phyloP scores from a whole-genome alignment of 2,797 vertebrate genomes.

The Lagorchestes hirsutus region DNA sequence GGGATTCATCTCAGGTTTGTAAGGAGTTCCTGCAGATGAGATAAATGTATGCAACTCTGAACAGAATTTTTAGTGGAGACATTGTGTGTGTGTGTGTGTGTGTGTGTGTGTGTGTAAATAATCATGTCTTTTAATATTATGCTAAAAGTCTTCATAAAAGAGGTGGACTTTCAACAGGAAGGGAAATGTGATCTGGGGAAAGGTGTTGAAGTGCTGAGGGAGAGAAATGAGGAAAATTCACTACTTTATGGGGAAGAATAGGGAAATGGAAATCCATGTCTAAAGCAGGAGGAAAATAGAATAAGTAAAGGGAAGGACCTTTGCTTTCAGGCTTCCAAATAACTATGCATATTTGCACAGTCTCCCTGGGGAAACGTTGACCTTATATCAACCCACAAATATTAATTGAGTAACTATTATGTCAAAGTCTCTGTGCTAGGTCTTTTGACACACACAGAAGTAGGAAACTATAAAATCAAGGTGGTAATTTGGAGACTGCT shows the following conservation, averaged over 20 bases:
- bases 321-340: background rate
- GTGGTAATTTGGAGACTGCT: background rate
- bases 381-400: slow-evolving; percentile 5
- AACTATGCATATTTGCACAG: background rate
- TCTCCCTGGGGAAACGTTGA: slow-evolving; percentile 6
- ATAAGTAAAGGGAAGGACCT: background rate
- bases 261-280: background rate
- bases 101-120: background rate
- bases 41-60: background rate
- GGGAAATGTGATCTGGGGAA: background rate
- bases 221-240: background rate
- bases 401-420: background rate
- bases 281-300: background rate
- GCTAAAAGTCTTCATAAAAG: background rate
- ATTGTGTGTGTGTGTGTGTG: background rate
- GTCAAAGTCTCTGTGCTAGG: background rate
- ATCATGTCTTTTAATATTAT: background rate
- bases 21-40: background rate
- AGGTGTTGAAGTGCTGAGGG: background rate
- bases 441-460: background rate
- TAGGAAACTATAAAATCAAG: background rate
- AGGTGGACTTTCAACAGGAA: background rate
- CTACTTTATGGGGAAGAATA: background rate
- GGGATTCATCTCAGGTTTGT: background rate
- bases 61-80: background rate